Percentiles rank a stretch among this genome's conserved stretches.
Conservation (phyloP, 1,140 invertebrate species). For the Drosophila azteca region DNA sequence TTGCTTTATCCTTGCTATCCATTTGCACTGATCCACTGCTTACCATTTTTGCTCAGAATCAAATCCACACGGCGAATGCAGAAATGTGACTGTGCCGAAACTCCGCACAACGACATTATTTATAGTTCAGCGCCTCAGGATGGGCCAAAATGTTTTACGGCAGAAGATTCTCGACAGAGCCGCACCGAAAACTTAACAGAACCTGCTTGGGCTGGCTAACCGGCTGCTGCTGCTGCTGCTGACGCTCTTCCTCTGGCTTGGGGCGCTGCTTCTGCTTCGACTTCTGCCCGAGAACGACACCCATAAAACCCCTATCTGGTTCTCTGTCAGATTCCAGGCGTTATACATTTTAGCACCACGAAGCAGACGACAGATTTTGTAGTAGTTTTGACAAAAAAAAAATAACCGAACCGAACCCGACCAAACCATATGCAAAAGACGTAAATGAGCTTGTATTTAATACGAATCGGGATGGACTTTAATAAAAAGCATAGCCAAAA, state of each 20-base stretch:
- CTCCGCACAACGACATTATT: conserved; percentile 70
- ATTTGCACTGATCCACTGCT: conserved; percentile 42
- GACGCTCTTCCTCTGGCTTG: conserved; percentile 10
- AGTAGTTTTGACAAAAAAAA: conserved; percentile 1
- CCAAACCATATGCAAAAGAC: conserved; percentile 20
- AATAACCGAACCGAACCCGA: conserved; percentile 16
- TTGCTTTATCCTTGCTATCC: conserved; percentile 37
- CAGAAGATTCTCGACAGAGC: conserved; percentile 75
- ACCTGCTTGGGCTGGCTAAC: conserved; percentile 74
- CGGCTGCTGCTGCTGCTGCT: conserved; percentile 45
- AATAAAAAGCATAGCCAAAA: conserved; percentile 60
- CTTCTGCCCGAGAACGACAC: conserved; percentile 45
- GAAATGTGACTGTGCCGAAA: conserved; percentile 75
- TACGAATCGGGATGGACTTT: conserved; percentile 7
- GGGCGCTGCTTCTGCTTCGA: not conserved
- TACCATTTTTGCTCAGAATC: conserved; percentile 78
- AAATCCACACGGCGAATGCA: conserved; percentile 79
- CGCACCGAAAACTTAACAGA: conserved; percentile 67
- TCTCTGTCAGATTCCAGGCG: conserved; percentile 41
- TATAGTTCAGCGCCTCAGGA: conserved; percentile 77
- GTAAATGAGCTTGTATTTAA: conserved; percentile 39
- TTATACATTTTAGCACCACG: conserved; percentile 68
- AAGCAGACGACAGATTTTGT: conserved; percentile 21
- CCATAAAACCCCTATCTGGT: conserved; percentile 64
- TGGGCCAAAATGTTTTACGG: conserved; percentile 47